Conservation (phyloP, 2,113 vertebrate species). For the Prietella phreatophila region DNA sequence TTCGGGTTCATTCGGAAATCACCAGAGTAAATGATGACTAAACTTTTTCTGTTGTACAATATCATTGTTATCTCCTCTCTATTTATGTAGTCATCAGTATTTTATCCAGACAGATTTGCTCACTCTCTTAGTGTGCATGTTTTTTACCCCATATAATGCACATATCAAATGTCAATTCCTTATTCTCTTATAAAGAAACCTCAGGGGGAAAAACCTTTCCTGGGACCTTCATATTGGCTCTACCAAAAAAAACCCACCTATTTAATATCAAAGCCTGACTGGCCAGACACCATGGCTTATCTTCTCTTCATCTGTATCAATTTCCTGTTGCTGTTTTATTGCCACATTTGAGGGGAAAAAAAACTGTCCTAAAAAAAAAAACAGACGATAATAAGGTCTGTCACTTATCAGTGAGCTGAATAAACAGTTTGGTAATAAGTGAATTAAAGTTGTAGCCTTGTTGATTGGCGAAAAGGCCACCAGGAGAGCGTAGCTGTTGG, state of each 20-base stretch:
- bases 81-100: neutral
- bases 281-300: neutral
- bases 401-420: slow-evolving; percentile 56
- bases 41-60: neutral
- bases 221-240: neutral
- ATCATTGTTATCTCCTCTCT: neutral
- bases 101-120: neutral
- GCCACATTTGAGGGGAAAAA: neutral
- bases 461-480: neutral
- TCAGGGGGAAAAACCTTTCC: neutral
- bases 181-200: neutral
- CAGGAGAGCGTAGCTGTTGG: neutral
- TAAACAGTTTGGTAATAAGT: slow-evolving; percentile 37
- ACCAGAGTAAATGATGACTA: neutral
- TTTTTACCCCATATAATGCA: neutral
- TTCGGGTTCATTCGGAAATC: neutral
- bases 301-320: neutral
- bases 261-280: neutral
- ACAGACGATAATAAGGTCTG: slow-evolving; percentile 34
- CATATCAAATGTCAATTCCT: neutral
- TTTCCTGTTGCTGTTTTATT: neutral
- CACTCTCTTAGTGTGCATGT: neutral
- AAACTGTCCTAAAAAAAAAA: neutral
- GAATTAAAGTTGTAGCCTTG: neutral
- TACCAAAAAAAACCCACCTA: neutral